A percentile compares a stretch with the other conserved stretches of the same genome.
Conservation (phyloP, 2,888 invertebrate genomes). For the Pedicia rivosa region DNA sequence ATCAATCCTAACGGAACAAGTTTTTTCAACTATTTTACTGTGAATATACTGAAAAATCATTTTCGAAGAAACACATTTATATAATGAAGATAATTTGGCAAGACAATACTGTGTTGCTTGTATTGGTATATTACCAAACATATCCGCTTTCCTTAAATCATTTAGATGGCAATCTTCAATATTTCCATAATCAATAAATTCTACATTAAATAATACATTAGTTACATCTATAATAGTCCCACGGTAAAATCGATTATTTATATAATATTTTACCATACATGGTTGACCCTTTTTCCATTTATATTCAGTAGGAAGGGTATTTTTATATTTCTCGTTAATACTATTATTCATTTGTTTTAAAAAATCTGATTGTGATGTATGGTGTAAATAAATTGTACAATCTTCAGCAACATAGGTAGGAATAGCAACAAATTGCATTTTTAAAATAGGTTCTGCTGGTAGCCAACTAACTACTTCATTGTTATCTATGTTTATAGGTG, state of each 20-base stretch:
- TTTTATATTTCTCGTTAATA: conserved; percentile 33
- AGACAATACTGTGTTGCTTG: conserved; percentile 47
- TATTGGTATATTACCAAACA: conserved; percentile 46
- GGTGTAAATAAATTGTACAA: conserved; percentile 31
- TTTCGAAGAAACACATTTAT: conserved; percentile 30
- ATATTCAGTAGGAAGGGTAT: conserved; percentile 21
- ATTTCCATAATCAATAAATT: conserved; percentile 75
- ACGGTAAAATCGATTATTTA: conserved; percentile 53
- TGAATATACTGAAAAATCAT: conserved; percentile 44
- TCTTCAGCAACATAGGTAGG: conserved; percentile 46
- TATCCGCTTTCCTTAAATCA: conserved; percentile 43
- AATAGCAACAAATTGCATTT: conserved; percentile 38
- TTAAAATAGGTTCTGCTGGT: conserved; percentile 34
- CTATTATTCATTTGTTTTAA: conserved; percentile 35
- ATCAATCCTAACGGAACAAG: conserved; percentile 34
- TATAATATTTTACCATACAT: conserved; percentile 49
- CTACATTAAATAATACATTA: conserved; percentile 34
- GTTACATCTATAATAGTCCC: conserved; percentile 38
- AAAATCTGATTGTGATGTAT: conserved; percentile 20
- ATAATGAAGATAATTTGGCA: conserved; percentile 33
- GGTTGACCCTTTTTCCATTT: conserved; percentile 46
- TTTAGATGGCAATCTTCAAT: conserved; percentile 41
- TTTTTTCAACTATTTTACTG: conserved; percentile 37
- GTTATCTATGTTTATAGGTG: conserved; percentile 26
- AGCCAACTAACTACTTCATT: conserved; percentile 33